These are phyloP conservation scores for Diabrotica balteata DNA, from an alignment of 2,888 invertebrate genomes.

Conservation along the genomic window DNA sequence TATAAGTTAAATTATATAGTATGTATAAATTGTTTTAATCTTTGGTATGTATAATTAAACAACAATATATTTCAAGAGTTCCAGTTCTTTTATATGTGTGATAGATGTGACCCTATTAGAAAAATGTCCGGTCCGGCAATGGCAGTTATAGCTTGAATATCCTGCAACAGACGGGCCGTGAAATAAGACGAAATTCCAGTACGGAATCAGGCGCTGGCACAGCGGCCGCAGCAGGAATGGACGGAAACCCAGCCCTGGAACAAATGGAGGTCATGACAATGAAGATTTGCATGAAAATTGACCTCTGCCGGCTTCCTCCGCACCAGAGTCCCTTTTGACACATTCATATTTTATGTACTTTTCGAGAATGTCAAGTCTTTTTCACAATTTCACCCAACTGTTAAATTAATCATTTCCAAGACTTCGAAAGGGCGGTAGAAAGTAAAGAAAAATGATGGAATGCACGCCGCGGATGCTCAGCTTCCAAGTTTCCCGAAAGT, in stretches of 20 bases:
- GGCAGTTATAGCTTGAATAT: slow-evolving; percentile 22
- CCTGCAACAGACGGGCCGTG: slow-evolving; percentile 52
- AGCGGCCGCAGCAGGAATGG: slow-evolving; percentile 7
- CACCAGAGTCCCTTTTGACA: slow-evolving; percentile 25
- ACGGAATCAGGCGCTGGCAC: slow-evolving; percentile 25
- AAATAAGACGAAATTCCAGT: slow-evolving; percentile 52
- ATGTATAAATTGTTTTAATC: too few relatives aligned
- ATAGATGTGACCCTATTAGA: too few relatives aligned
- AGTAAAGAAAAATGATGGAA: neutral
- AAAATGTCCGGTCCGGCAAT: neutral
- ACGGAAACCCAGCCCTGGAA: slow-evolving; percentile 44
- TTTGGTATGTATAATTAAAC: too few relatives aligned
- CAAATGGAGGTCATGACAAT: slow-evolving; percentile 53
- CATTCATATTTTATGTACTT: slow-evolving; percentile 37
- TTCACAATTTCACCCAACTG: slow-evolving; percentile 23
- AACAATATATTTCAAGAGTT: too few relatives aligned
- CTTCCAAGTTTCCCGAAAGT: too few relatives aligned
- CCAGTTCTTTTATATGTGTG: too few relatives aligned
- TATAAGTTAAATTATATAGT: too few relatives aligned
- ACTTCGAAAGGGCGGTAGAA: neutral
- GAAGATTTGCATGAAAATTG: slow-evolving; percentile 56
- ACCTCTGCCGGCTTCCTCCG: slow-evolving; percentile 43
- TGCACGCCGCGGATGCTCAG: neutral
- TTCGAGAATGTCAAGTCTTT: slow-evolving; percentile 32
- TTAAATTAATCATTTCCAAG: slow-evolving; percentile 13